Conservation (phyloP, 2,113 vertebrate genomes). For the Paralichthys olivaceus region DNA sequence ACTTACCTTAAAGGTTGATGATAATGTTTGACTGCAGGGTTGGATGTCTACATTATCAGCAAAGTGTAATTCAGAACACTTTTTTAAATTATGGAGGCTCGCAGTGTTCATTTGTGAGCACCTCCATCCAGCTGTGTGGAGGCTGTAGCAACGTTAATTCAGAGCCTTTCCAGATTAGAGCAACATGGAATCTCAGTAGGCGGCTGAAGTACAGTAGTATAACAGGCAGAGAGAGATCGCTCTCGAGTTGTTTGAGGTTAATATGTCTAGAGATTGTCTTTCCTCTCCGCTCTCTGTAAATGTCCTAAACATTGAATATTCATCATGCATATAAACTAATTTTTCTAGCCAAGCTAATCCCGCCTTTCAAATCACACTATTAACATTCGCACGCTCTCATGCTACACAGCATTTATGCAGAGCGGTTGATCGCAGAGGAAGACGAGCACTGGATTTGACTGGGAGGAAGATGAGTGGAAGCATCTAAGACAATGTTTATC, state of each 20-base stretch:
- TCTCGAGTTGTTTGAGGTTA: conserved; percentile 21
- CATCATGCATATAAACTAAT: neutral
- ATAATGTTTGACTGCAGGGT: conserved; percentile 36
- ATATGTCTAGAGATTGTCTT: neutral
- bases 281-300: neutral
- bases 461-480: conserved; percentile 11
- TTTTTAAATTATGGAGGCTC: conserved; percentile 16
- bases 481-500: conserved; percentile 15
- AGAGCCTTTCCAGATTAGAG: conserved; percentile 42
- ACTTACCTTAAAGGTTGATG: conserved; percentile 2
- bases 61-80: conserved; percentile 33
- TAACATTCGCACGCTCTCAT: neutral
- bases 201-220: neutral
- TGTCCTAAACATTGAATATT: neutral
- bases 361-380: neutral
- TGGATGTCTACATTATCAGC: conserved; percentile 22
- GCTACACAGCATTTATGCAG: conserved; percentile 2
- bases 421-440: neutral
- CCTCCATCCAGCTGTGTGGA: conserved; percentile 34
- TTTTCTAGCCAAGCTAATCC: neutral
- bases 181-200: conserved; percentile 28
- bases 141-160: conserved; percentile 22
- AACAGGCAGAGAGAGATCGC: neutral
- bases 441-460: conserved; percentile 1
- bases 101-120: conserved; percentile 34